A percentile compares a stretch with the other conserved stretches of the same genome.
Evolutionary conservation across 2,888 invertebrate genomes (phyloP).

Genomic region (Melanargia galathea): DNA sequence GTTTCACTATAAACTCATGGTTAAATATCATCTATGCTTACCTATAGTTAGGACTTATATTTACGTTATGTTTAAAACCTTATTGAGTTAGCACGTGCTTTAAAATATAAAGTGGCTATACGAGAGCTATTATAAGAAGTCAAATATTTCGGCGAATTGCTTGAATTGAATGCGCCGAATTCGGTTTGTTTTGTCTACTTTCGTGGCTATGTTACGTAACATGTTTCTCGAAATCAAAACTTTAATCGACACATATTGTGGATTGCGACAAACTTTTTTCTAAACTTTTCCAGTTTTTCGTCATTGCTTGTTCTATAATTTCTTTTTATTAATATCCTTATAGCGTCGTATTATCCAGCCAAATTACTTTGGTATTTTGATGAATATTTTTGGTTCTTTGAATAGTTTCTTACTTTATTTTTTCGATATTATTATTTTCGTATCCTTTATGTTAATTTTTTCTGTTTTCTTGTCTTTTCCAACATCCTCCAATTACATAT

Average conservation of each 20-base stretch:
- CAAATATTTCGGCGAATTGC: conserved; percentile 54
- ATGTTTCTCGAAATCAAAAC: conserved; percentile 11
- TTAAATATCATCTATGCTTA: background rate
- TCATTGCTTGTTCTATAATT: background rate
- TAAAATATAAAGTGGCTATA: background rate
- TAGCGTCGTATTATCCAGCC: background rate
- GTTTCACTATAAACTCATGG: background rate
- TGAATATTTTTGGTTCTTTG: background rate
- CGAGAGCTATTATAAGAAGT: background rate
- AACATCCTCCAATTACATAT: background rate
- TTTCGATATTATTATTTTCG: background rate
- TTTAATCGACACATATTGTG: background rate
- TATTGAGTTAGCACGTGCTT: background rate
- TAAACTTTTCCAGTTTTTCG: background rate
- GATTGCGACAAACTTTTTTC: too few species aligned
- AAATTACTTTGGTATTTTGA: background rate
- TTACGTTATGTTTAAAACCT: too few species aligned
- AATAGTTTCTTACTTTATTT: background rate
- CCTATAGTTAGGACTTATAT: background rate
- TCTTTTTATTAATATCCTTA: too few species aligned
- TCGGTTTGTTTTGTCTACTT: conserved; percentile 61
- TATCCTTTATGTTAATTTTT: background rate
- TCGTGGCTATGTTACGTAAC: conserved; percentile 44
- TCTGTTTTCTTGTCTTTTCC: background rate
- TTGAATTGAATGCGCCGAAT: conserved; percentile 56